Conservation (phyloP, 2,888 invertebrate genomes). For the Spodoptera picta region DNA sequence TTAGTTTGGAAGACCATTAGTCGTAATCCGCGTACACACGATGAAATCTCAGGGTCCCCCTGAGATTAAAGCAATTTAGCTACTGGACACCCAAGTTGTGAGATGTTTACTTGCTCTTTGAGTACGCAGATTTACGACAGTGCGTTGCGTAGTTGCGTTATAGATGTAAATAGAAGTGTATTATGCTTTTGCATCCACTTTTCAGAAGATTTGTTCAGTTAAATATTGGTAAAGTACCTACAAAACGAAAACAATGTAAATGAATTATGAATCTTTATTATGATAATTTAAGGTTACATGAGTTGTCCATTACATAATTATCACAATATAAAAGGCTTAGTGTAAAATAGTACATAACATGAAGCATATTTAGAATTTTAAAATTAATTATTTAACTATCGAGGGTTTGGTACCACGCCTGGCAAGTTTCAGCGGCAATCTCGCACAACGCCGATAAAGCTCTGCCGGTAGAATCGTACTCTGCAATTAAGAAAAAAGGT, state of each 20-base stretch:
- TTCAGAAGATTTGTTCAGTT: too few species aligned
- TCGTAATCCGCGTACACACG: slow-evolving; percentile 45
- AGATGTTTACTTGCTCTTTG: slow-evolving; percentile 8
- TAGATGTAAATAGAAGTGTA: too few species aligned
- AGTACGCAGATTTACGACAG: not conserved
- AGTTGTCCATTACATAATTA: slow-evolving; percentile 18
- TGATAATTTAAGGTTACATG: slow-evolving; percentile 32
- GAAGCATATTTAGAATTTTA: not conserved
- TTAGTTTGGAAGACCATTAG: slow-evolving; percentile 52
- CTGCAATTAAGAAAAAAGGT: slow-evolving; percentile 79
- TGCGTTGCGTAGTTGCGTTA: too few species aligned
- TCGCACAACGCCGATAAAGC: slow-evolving; percentile 94
- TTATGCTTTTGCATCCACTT: too few species aligned
- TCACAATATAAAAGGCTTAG: slow-evolving; percentile 39
- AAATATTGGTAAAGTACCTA: too few species aligned
- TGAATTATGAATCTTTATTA: slow-evolving; percentile 12
- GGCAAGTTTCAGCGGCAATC: slow-evolving; percentile 94
- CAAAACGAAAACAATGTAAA: not conserved
- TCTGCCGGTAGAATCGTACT: slow-evolving; percentile 91
- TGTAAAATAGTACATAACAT: not conserved
- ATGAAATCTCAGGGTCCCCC: slow-evolving; percentile 44
- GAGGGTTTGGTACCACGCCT: slow-evolving; percentile 91
- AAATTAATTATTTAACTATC: slow-evolving; percentile 70
- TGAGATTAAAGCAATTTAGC: slow-evolving; percentile 52
- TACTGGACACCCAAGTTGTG: not conserved